Percentiles rank a stretch among this genome's conserved stretches.
Evolutionary conservation across 2,113 vertebrate species (phyloP).

Genomic region (Promerops cafer): DNA sequence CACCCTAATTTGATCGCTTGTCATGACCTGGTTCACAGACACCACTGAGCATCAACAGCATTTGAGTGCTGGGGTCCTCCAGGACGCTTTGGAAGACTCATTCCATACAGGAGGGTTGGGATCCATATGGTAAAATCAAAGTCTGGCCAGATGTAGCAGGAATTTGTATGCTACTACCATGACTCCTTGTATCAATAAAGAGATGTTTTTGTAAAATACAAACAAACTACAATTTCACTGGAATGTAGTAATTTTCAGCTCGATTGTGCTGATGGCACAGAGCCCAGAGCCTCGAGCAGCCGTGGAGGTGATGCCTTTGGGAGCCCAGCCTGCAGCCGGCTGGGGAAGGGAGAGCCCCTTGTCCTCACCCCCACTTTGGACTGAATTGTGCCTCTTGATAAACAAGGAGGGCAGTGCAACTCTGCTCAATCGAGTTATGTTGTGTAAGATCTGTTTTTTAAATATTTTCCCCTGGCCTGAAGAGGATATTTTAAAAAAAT

Average conservation of each 20-base stretch:
- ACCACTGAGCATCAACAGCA: neutral
- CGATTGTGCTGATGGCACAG: neutral
- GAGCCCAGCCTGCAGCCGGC: rapidly evolving
- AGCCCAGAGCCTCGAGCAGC: neutral
- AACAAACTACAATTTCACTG: neutral
- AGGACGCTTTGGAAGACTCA: neutral
- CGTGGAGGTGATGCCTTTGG: rapidly evolving
- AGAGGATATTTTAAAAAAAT: neutral
- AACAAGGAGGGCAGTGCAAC: neutral
- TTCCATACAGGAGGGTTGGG: neutral
- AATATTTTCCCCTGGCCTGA: rapidly evolving
- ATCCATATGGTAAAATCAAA: neutral
- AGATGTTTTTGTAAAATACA: neutral
- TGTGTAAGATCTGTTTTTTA: neutral
- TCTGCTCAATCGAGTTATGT: rapidly evolving
- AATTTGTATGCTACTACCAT: neutral
- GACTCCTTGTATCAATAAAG: neutral
- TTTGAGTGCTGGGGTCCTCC: neutral
- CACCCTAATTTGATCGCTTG: neutral
- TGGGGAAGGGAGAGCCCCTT: neutral
- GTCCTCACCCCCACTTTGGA: neutral
- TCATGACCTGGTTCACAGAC: neutral
- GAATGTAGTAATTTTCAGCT: neutral
- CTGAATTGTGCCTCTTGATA: neutral
- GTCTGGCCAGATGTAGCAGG: neutral